Percentiles rank a stretch among this genome's conserved stretches.
phyloP scores from a whole-genome alignment of 2,888 invertebrate species.

The Craniophora ligustri region DNA sequence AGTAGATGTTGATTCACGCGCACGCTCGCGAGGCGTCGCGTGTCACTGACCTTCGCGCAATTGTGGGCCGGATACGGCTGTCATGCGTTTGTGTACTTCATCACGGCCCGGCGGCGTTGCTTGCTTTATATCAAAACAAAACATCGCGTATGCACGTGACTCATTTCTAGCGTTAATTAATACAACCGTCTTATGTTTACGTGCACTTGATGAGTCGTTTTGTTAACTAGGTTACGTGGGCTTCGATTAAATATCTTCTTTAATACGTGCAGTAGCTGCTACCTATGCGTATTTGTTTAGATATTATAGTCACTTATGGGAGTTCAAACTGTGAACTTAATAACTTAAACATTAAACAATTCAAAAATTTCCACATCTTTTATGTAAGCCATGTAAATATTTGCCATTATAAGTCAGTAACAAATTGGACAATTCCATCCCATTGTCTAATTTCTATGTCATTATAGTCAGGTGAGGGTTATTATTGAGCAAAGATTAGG shows the following conservation, averaged over 20 bases:
- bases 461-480: conserved; percentile 59
- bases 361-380: too few species aligned
- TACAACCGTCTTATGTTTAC: conserved; percentile 37
- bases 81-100: conserved; percentile 67
- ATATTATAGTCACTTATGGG: conserved; percentile 19
- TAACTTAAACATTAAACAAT: not conserved
- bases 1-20: conserved; percentile 71
- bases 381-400: conserved; percentile 3
- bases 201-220: conserved; percentile 24
- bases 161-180: conserved; percentile 52
- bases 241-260: conserved; percentile 6
- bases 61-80: conserved; percentile 71
- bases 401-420: conserved; percentile 1
- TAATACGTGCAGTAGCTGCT: conserved; percentile 10
- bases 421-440: conserved; percentile 37
- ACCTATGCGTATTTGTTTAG: conserved; percentile 9
- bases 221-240: conserved; percentile 33
- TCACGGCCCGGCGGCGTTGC: conserved; percentile 61
- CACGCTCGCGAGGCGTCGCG: conserved; percentile 55
- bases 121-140: conserved; percentile 70
- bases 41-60: conserved; percentile 82
- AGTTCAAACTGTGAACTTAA: conserved; percentile 7
- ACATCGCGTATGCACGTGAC: conserved; percentile 41
- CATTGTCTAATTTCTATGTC: conserved; percentile 50
- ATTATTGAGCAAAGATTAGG: conserved; percentile 64